A percentile compares a stretch with the other conserved stretches of the same genome.
Evolutionary conservation across 2,797 vertebrate species (phyloP).

Genomic region (Neosilurus mollespiculum): DNA sequence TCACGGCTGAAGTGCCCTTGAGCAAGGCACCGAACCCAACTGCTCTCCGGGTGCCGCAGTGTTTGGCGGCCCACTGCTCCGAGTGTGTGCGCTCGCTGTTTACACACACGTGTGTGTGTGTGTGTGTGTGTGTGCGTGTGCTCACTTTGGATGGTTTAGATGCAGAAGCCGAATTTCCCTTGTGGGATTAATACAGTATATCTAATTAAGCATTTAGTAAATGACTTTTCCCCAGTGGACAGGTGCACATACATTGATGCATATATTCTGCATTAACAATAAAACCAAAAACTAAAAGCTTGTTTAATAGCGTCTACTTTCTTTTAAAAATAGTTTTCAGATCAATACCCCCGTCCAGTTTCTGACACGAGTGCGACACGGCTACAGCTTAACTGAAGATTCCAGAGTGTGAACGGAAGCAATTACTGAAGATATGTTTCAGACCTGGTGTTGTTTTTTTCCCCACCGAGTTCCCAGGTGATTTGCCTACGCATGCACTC

Average conservation of each 20-base stretch:
- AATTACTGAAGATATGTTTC: constrained; percentile 19
- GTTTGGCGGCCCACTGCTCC: too few species aligned
- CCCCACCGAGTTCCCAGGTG: constrained; percentile 20
- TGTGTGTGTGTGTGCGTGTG: too few species aligned
- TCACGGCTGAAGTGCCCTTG: too few species aligned
- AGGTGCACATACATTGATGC: neutral
- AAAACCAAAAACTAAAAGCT: neutral
- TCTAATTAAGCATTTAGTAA: too few species aligned
- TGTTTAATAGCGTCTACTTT: constrained; percentile 31
- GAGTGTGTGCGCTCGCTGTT: too few species aligned
- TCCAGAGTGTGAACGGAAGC: constrained; percentile 22
- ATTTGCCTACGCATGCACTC: constrained; percentile 6
- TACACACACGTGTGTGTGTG: too few species aligned
- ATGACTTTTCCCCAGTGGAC: too few species aligned
- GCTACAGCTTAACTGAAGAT: constrained; percentile 41
- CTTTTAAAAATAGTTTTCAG: constrained; percentile 23
- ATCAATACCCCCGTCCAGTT: constrained; percentile 36
- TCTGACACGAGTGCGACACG: constrained; percentile 35
- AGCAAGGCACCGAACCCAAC: too few species aligned
- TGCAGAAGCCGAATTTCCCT: too few species aligned
- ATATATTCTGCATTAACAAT: constrained; percentile 23
- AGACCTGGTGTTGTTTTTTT: constrained; percentile 33
- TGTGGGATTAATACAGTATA: too few species aligned
- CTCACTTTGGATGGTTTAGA: too few species aligned
- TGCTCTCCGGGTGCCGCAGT: too few species aligned